A percentile compares a stretch with the other conserved stretches of the same genome.
Conservation (phyloP, 2,888 invertebrate genomes). For the Parnassius mnemosyne region DNA sequence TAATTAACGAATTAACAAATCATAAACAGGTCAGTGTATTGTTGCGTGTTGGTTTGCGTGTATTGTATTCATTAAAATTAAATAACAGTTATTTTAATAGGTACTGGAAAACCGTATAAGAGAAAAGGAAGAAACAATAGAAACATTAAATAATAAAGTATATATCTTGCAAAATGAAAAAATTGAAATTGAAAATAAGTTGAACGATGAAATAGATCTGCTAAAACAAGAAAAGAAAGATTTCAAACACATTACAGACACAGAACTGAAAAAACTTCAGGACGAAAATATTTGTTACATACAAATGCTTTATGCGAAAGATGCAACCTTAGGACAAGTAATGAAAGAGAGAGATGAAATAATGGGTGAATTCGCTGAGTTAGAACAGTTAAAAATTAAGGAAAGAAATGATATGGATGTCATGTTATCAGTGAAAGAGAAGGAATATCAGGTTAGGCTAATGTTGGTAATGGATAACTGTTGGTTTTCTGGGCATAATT, state of each 20-base stretch:
- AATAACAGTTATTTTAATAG: constrained; percentile 45
- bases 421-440: constrained; percentile 48
- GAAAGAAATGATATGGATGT: constrained; percentile 51
- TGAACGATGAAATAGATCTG: constrained; percentile 45
- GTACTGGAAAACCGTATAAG: constrained; percentile 49
- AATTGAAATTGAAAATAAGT: constrained; percentile 36
- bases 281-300: constrained; percentile 31
- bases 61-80: neutral
- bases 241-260: constrained; percentile 43
- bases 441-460: constrained; percentile 62
- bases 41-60: neutral
- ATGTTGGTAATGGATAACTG: constrained; percentile 37
- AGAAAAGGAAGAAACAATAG: constrained; percentile 41
- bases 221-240: constrained; percentile 43
- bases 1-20: constrained; percentile 37
- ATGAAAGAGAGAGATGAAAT: constrained; percentile 39
- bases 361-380: constrained; percentile 45
- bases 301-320: constrained; percentile 5
- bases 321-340: constrained; percentile 1
- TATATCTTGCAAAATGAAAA: constrained; percentile 40
- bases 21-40: constrained; percentile 63
- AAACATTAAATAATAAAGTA: constrained; percentile 36
- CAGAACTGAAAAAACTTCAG: constrained; percentile 46
- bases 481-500: constrained; percentile 29
- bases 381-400: constrained; percentile 45